phyloP scores from a whole-genome alignment of 2,113 vertebrate genomes.

The Ailuropoda melanoleuca region DNA sequence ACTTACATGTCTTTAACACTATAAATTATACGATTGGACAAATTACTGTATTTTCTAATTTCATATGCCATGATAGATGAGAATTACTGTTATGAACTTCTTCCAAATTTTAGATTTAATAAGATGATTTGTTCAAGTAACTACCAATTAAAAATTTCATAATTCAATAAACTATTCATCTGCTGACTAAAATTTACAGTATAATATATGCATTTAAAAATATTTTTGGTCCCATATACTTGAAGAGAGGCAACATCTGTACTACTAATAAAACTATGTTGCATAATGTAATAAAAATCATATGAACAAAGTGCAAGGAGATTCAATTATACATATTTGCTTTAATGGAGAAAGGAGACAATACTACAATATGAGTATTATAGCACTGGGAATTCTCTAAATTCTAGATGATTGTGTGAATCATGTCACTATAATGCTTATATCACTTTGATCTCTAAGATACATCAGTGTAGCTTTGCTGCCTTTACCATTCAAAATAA shows the following conservation, averaged over 20 bases:
- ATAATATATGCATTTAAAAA: background rate
- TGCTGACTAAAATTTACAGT: background rate
- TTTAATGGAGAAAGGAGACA: background rate
- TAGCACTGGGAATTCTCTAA: background rate
- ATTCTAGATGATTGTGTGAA: background rate
- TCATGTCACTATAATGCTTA: background rate
- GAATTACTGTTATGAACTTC: background rate
- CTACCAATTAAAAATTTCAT: background rate
- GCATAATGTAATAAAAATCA: background rate
- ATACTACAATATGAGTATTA: background rate
- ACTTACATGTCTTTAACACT: background rate
- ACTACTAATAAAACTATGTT: background rate
- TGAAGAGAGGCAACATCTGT: background rate
- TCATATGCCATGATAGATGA: background rate
- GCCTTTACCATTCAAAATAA: background rate
- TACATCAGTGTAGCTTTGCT: background rate
- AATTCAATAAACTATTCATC: background rate
- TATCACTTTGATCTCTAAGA: background rate
- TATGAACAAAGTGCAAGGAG: background rate
- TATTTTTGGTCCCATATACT: background rate
- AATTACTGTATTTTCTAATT: background rate
- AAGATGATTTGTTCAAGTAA: background rate
- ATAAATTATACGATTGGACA: background rate
- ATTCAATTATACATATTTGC: background rate
- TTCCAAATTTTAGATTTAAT: background rate